phyloP scores from a whole-genome alignment of 2,888 invertebrate species.

The Cryptocephalus moraei region DNA sequence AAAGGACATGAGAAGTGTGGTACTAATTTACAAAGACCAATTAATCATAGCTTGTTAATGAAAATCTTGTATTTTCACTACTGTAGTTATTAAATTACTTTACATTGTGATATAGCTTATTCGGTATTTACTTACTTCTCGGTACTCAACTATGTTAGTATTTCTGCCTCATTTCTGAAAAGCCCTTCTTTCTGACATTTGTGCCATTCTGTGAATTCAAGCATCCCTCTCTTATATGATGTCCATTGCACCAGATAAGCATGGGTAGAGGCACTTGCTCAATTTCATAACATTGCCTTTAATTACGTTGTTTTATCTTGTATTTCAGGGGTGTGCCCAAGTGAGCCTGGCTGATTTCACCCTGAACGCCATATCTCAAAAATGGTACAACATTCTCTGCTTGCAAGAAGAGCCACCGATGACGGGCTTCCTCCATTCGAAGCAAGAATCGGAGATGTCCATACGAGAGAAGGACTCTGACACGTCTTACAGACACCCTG shows the following conservation, averaged over 20 bases:
- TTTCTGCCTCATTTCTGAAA: too few species aligned
- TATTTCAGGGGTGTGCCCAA: constrained; percentile 80
- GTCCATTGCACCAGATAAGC: not conserved
- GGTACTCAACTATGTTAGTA: too few species aligned
- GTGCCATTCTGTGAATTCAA: too few species aligned
- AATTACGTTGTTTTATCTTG: not conserved
- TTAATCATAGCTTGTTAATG: too few species aligned
- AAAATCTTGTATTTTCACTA: too few species aligned
- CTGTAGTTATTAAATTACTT: too few species aligned
- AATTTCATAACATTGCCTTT: not conserved
- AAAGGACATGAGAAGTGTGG: not conserved
- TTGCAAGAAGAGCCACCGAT: constrained; percentile 41
- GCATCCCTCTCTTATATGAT: too few species aligned
- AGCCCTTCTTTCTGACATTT: too few species aligned
- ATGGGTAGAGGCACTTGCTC: too few species aligned
- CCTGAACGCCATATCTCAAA: constrained; percentile 66
- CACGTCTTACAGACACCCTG: constrained; percentile 24
- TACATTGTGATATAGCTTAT: too few species aligned
- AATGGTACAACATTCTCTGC: constrained; percentile 94
- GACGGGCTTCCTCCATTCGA: constrained; percentile 27
- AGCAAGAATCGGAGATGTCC: constrained; percentile 45
- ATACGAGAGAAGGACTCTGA: constrained; percentile 35
- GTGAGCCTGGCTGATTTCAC: constrained; percentile 93
- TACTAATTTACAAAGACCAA: too few species aligned
- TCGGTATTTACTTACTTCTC: too few species aligned